These are phyloP conservation scores for Melanotaenia pygmaea DNA, from an alignment of 2,797 vertebrate genomes.

Conservation along the genomic window DNA sequence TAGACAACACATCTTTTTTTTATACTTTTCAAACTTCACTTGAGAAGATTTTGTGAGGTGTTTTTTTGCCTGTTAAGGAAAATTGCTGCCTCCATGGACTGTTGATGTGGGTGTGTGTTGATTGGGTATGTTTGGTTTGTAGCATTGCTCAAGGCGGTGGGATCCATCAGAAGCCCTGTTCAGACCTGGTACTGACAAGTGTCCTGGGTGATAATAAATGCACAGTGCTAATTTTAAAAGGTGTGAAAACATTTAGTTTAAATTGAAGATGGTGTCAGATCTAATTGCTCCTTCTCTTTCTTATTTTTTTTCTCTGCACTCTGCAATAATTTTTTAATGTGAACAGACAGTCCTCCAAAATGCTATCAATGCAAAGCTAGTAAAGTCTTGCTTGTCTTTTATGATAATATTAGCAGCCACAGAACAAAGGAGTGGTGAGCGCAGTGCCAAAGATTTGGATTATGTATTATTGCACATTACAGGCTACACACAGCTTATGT, in stretches of 20 bases:
- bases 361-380: not conserved
- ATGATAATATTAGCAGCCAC: slow-evolving; percentile 13
- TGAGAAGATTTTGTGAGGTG: not conserved
- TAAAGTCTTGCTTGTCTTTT: not conserved
- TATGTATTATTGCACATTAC: not conserved
- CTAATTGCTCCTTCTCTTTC: not conserved
- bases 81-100: not conserved
- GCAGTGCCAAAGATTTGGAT: slow-evolving; percentile 4
- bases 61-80: not conserved
- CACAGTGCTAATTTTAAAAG: too few species aligned
- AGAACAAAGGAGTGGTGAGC: slow-evolving; percentile 1
- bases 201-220: too few species aligned
- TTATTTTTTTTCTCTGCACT: not conserved
- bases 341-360: not conserved
- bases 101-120: too few species aligned
- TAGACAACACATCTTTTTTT: not conserved
- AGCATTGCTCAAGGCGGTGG: not conserved
- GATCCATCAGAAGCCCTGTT: not conserved
- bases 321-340: not conserved
- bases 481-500: too few species aligned
- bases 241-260: not conserved
- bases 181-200: not conserved
- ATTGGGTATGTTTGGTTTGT: not conserved
- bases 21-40: not conserved
- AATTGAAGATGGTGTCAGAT: not conserved